Conservation (phyloP, 2,888 invertebrate species). For the Metellina segmentata region DNA sequence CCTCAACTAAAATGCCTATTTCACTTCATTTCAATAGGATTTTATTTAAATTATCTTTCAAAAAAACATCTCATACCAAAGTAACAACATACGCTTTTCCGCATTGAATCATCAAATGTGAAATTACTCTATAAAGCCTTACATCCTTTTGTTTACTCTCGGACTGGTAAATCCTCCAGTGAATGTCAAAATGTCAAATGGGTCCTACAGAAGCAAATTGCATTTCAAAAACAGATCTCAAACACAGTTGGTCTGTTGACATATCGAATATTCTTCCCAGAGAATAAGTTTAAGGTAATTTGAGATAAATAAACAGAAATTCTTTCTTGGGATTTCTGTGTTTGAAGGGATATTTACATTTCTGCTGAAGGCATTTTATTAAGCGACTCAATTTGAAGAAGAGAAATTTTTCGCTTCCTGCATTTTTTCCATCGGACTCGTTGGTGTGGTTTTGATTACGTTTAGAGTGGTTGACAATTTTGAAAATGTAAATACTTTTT, state of each 20-base stretch:
- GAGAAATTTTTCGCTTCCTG: too few species aligned
- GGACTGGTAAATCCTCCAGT: background rate
- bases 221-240: constrained; percentile 6
- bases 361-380: background rate
- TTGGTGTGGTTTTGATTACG: too few species aligned
- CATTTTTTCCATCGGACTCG: too few species aligned
- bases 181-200: constrained; percentile 31
- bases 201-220: background rate
- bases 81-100: background rate
- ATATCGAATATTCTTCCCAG: constrained; percentile 18
- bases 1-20: too few species aligned
- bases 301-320: constrained; percentile 22
- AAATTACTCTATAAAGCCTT: background rate
- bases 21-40: too few species aligned
- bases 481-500: too few species aligned
- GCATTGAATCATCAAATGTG: background rate
- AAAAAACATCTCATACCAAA: background rate
- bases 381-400: background rate
- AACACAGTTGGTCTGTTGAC: constrained; percentile 54
- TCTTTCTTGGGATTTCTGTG: background rate
- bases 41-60: background rate
- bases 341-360: constrained; percentile 22
- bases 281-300: constrained; percentile 1
- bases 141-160: constrained; percentile 6
- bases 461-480: too few species aligned